Evolutionary conservation across 2,888 invertebrate species (phyloP).

Genomic region (Exephanes ischioxanthus): DNA sequence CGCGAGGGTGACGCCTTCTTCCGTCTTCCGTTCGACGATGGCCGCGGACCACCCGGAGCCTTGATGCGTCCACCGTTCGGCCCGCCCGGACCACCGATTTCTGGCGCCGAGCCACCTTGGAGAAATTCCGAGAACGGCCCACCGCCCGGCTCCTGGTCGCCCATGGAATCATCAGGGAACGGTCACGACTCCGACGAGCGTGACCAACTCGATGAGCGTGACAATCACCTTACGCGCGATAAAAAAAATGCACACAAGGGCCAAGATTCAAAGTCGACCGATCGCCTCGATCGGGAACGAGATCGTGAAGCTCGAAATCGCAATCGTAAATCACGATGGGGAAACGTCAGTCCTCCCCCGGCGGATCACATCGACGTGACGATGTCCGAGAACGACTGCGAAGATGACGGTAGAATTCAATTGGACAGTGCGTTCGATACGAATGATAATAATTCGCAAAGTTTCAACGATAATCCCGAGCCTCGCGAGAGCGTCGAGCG

Average conservation of each 20-base stretch:
- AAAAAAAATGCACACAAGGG: conserved; percentile 68
- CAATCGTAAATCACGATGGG: conserved; percentile 78
- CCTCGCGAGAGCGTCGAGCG: conserved; percentile 2
- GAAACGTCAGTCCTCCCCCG: conserved; percentile 74
- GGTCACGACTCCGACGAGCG: conserved; percentile 69
- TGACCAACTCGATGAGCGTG: conserved; percentile 33
- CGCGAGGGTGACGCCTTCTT: conserved; percentile 80
- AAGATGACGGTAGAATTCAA: conserved; percentile 60
- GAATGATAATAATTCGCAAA: conserved; percentile 25
- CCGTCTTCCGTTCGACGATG: conserved; percentile 80
- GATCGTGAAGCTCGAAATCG: conserved; percentile 75
- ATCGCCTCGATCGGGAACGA: conserved; percentile 52
- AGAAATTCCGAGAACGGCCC: conserved; percentile 76
- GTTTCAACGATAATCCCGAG: neutral
- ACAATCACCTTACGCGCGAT: conserved; percentile 70
- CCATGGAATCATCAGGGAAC: conserved; percentile 70
- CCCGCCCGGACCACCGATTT: conserved; percentile 70
- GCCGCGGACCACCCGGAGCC: conserved; percentile 74
- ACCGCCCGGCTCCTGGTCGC: conserved; percentile 73
- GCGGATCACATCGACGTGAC: conserved; percentile 65
- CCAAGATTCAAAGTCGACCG: conserved; percentile 67
- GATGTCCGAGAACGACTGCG: conserved; percentile 60
- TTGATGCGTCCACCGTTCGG: conserved; percentile 70
- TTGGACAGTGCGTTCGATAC: conserved; percentile 56
- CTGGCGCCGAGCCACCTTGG: conserved; percentile 76